Percentiles rank a stretch among this genome's conserved stretches.
Evolutionary conservation across 2,797 vertebrate species (phyloP).

Genomic region (Hydrocynus forskahlii): DNA sequence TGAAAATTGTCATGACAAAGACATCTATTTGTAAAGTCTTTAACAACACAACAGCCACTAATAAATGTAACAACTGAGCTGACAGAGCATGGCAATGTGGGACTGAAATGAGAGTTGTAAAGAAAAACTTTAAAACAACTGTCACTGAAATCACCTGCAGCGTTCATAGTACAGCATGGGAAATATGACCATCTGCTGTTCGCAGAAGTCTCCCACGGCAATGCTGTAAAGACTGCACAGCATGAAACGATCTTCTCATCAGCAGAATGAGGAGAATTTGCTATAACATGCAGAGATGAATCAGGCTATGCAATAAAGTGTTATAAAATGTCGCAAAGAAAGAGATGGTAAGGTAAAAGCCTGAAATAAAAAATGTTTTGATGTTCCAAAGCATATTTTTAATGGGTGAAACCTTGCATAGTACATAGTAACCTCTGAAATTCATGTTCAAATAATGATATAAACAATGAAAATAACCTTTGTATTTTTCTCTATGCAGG

Average conservation of each 20-base stretch:
- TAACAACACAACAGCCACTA: background rate
- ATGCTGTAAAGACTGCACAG: background rate
- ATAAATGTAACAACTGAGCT: background rate
- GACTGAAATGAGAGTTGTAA: background rate
- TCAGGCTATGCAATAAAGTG: background rate
- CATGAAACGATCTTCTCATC: background rate
- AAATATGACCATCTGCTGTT: slow-evolving; percentile 1
- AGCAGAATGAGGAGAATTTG: background rate
- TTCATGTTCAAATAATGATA: too few species aligned
- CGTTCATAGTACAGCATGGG: background rate
- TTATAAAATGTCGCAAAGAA: background rate
- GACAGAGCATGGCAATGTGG: slow-evolving; percentile 1
- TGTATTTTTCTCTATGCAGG: too few species aligned
- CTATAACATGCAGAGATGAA: background rate
- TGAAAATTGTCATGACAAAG: background rate
- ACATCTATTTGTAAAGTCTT: background rate
- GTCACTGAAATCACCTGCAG: background rate
- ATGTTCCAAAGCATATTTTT: background rate
- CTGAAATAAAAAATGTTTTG: background rate
- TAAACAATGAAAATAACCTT: too few species aligned
- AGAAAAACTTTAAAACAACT: background rate
- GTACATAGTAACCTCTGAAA: background rate
- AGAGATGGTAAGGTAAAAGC: background rate
- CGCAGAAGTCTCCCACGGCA: background rate
- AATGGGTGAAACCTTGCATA: too few species aligned